phyloP scores from a whole-genome alignment of 1,140 invertebrate species.

The Drosophila ohnishii region DNA sequence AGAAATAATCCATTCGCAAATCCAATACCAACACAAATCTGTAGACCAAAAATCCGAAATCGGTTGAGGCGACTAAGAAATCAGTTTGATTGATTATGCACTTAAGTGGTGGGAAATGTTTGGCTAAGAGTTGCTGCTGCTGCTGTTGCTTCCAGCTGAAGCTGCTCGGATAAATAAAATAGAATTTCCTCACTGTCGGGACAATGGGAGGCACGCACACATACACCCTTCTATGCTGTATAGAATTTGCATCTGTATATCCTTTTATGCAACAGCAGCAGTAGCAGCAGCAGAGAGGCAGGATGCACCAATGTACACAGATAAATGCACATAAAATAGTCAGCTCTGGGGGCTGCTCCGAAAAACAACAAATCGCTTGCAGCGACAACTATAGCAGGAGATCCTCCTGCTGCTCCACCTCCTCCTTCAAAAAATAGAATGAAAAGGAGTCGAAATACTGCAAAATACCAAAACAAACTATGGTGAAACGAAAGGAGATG shows the following conservation, averaged over 20 bases:
- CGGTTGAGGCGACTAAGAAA: conserved; percentile 60
- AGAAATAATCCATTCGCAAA: conserved; percentile 37
- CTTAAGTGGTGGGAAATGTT: conserved; percentile 70
- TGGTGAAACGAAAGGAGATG: conserved; percentile 4
- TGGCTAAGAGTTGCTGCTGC: conserved; percentile 38
- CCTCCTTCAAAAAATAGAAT: conserved; percentile 18
- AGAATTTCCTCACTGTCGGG: conserved; percentile 43
- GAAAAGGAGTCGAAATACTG: conserved; percentile 15
- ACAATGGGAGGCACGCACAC: conserved; percentile 23
- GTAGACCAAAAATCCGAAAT: conserved; percentile 42
- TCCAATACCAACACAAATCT: conserved; percentile 33
- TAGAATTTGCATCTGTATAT: conserved; percentile 74
- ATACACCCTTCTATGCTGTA: conserved; percentile 6
- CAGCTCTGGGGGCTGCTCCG: conserved; percentile 30
- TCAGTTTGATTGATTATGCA: conserved; percentile 82
- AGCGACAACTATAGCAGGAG: conserved; percentile 64
- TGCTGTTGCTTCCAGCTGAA: conserved; percentile 25
- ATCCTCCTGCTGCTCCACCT: background rate
- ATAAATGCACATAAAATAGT: conserved; percentile 73
- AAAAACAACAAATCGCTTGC: conserved; percentile 67
- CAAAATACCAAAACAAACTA: conserved; percentile 44
- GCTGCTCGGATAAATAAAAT: conserved; percentile 69
- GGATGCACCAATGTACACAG: conserved; percentile 33
- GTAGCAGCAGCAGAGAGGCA: conserved; percentile 1
- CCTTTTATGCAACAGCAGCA: conserved; percentile 62